Evolutionary conservation across 1,140 invertebrate species (phyloP), one percentile per base, ranked within the genome.

Genomic region (Orchesella cincta): DNA sequence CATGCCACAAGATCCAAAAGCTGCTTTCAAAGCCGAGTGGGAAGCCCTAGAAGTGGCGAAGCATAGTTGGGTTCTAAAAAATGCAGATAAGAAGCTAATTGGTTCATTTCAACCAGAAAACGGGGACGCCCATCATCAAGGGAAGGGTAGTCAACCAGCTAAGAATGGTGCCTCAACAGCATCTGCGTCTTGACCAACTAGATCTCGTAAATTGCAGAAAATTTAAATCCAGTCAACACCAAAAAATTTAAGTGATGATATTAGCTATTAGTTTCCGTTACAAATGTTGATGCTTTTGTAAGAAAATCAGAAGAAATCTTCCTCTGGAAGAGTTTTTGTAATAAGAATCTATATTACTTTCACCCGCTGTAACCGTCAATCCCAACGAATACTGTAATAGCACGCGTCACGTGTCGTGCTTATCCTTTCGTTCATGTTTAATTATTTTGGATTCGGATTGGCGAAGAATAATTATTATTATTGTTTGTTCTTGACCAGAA

Each of bases 21-120:
- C 95, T 67, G 97, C 97, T 0, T 99, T 99, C 85, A 99, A 99
- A 86, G 95, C 96, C 0, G 98, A 99, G 87, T 99, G 97, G 97
- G 98, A 99, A 87, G 97, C 96, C 1, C 88, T 99, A 14, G 97
- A 99, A 88, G 97, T 99, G 67, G 93, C 91, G 31, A 94, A 98
- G 73, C 96, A 98, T 85, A 90, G 93, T 75, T 98, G 94, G 93
- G 91, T 92, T 0, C 86, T 99, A 3, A 90, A 91, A 80, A 92
- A 91, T 82, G 90, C 92, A 2, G 94, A 96, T 83, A 86, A 87
- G 78, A 89, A 91, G 46, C 81, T 92, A 12, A 83, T 86, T 75
- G 87, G 86, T 3, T 52, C 2, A 8, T 46, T 23, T 12, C 71
- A 73, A 46, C 34, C 35, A 3, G 36, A 73, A 71, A 31, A 71